These are phyloP conservation scores for Dolichoris vasculosae DNA, from an alignment of 1,140 invertebrate species.

Conservation along the genomic window DNA sequence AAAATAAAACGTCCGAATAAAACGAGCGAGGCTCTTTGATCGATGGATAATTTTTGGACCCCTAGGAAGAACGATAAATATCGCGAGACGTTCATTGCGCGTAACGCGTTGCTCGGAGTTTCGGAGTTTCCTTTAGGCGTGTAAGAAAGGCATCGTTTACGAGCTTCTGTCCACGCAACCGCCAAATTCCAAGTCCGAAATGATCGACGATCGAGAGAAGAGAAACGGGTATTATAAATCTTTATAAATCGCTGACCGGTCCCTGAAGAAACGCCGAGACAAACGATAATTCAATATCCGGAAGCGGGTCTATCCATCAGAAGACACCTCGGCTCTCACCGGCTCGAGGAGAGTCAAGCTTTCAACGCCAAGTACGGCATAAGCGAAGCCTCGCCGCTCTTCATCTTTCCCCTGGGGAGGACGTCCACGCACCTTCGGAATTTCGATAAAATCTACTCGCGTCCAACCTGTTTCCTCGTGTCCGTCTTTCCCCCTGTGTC, in stretches of 20 bases:
- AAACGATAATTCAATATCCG: conserved; percentile 11
- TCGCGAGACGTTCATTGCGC: background rate
- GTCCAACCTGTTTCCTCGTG: background rate
- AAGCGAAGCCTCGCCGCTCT: background rate
- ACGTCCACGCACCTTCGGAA: conserved; percentile 21
- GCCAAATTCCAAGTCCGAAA: background rate
- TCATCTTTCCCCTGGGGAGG: conserved; percentile 17
- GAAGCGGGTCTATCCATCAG: conserved; percentile 27
- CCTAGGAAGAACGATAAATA: background rate
- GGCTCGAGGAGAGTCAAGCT: background rate
- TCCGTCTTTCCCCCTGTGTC: background rate
- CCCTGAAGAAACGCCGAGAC: background rate
- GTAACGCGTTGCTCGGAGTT: too few relatives aligned
- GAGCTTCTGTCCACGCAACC: too few relatives aligned
- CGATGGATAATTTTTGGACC: background rate
- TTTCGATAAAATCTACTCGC: conserved; percentile 38
- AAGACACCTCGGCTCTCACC: background rate
- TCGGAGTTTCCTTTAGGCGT: background rate
- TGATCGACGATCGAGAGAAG: background rate
- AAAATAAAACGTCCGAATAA: too few relatives aligned
- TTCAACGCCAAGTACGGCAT: conserved; percentile 40
- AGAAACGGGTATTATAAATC: background rate
- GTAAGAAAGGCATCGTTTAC: background rate
- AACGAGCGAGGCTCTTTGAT: background rate
- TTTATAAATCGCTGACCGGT: background rate